Conservation (phyloP, 2,888 invertebrate species). For the Acanthosepion pharaonis region DNA sequence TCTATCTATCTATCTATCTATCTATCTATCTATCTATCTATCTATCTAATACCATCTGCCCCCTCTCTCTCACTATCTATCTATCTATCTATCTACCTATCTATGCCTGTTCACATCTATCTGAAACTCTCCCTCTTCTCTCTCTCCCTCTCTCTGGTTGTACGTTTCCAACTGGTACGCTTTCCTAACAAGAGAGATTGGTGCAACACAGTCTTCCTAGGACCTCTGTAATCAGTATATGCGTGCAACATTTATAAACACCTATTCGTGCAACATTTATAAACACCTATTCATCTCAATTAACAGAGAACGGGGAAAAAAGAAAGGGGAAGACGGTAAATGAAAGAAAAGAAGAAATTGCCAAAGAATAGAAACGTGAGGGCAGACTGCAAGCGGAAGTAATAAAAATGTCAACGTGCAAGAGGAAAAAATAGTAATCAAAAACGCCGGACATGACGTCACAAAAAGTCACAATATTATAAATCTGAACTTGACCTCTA, state of each 20-base stretch:
- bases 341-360: neutral
- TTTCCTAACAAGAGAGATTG: too few species aligned
- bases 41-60: neutral
- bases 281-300: too few species aligned
- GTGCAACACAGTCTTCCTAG: too few species aligned
- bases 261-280: too few species aligned
- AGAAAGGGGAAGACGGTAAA: neutral
- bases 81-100: too few species aligned
- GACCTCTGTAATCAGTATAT: too few species aligned
- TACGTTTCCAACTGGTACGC: neutral
- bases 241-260: too few species aligned
- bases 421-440: neutral
- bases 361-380: neutral
- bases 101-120: too few species aligned
- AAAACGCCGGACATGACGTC: neutral
- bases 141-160: neutral
- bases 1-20: neutral
- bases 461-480: neutral
- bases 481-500: neutral
- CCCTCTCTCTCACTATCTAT: neutral
- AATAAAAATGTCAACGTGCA: neutral
- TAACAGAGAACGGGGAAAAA: neutral
- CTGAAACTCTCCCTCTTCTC: neutral
- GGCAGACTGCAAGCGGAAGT: neutral
- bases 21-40: neutral